Conservation (phyloP, 2,888 invertebrate species). For the Iphiclides podalirius region DNA sequence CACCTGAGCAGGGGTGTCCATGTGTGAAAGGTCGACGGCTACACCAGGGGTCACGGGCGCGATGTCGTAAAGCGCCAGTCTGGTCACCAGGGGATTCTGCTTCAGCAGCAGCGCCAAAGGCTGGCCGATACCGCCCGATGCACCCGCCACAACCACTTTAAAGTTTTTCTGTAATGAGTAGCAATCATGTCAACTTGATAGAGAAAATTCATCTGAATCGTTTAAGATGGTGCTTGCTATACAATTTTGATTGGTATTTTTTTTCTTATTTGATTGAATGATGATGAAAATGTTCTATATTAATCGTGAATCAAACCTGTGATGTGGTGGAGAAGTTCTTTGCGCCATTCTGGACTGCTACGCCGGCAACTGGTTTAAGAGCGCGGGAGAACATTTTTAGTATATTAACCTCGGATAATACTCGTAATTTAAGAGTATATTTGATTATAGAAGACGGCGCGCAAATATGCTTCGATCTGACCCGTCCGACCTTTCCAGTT, state of each 20-base stretch:
- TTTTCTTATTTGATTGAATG: too few relatives aligned
- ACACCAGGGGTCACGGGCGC: slow-evolving; percentile 94
- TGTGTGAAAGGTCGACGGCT: slow-evolving; percentile 97
- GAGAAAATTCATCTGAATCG: too few relatives aligned
- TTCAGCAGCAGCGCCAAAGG: slow-evolving; percentile 96
- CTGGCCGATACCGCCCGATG: slow-evolving; percentile 98
- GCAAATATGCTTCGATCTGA: slow-evolving; percentile 30
- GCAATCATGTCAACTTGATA: too few relatives aligned
- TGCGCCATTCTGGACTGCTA: slow-evolving; percentile 74
- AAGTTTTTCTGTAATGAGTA: slow-evolving; percentile 85
- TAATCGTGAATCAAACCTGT: slow-evolving; percentile 62
- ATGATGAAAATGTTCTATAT: too few relatives aligned
- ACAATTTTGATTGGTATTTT: too few relatives aligned
- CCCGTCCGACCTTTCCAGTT: slow-evolving; percentile 44
- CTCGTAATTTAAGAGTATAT: slow-evolving; percentile 2
- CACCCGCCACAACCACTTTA: slow-evolving; percentile 98
- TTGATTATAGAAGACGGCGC: slow-evolving; percentile 9
- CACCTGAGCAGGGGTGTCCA: slow-evolving; percentile 93
- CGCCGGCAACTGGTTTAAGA: slow-evolving; percentile 75
- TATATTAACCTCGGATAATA: slow-evolving; percentile 1
- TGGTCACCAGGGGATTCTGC: slow-evolving; percentile 90
- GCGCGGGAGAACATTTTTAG: slow-evolving; percentile 82
- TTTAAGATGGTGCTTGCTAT: too few relatives aligned
- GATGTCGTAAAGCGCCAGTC: slow-evolving; percentile 95
- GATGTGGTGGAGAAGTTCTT: slow-evolving; percentile 81